Conservation (phyloP, 2,888 invertebrate genomes). For the Erebia epiphron region DNA sequence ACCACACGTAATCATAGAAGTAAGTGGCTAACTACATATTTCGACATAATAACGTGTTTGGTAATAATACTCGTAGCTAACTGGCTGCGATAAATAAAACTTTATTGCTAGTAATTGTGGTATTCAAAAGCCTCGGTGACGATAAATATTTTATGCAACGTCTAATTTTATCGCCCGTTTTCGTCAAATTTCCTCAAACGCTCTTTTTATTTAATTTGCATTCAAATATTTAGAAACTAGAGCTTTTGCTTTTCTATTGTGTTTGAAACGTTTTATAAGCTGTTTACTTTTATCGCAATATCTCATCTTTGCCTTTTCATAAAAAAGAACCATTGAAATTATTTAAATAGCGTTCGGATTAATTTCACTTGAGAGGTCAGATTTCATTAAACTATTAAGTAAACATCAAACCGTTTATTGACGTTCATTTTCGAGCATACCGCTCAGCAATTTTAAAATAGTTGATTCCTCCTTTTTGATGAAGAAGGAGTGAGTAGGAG, state of each 20-base stretch:
- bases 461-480: no score
- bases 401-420: no score
- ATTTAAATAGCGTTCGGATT: no score
- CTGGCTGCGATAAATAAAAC: conserved; percentile 16
- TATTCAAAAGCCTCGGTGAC: conserved; percentile 5
- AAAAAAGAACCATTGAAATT: background rate
- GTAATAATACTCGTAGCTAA: background rate
- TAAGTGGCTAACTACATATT: no score
- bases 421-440: no score
- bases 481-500: no score
- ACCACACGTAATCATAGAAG: no score
- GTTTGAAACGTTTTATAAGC: background rate
- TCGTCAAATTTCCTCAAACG: conserved; percentile 14
- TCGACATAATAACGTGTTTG: background rate
- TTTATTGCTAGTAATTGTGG: conserved; percentile 13
- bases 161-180: conserved; percentile 12
- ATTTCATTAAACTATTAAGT: no score
- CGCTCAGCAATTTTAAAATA: no score
- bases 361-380: no score
- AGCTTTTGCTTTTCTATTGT: conserved; percentile 8
- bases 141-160: conserved; percentile 16
- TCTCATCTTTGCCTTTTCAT: background rate
- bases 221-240: conserved; percentile 17
- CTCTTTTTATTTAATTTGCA: conserved; percentile 10
- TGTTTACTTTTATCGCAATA: background rate